Base-by-base conservation (phyloP, 2,888 invertebrate species). In the Diarsia mendica region DNA sequence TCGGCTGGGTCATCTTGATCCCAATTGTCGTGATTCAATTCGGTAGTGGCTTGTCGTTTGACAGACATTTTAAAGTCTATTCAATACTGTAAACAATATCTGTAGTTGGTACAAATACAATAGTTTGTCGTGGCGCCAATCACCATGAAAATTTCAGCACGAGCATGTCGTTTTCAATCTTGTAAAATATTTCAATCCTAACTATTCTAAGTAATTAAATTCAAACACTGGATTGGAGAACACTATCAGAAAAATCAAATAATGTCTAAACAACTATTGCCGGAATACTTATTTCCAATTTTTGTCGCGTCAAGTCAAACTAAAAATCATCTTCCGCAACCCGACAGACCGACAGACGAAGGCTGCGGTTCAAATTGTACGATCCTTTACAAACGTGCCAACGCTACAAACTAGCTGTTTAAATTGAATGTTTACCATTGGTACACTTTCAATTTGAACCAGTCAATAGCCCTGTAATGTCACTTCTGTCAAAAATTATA, bases 11-110 rank as follows among this genome's bases (percentile, higher is more conserved):
- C 98, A 73, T 98, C 98, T 78, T 97, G 95, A 91, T 98, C 97
- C 98, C 99, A 99, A 92, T 99, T 99, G 18, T 98, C 98, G 89
- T 98, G 98, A 93, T 98, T 98, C 83, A 99, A 93, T 75, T 98
- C 98, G 39, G 97, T 97, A 9, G 97, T 97, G 48, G 99, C 98
- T 86, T 96, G 94, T 82, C 99, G 97, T 95, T 99, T 99, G 69
- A 94, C 92, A 87, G 98, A 97, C 98, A 98, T 98, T 68, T 48
- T 77, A 18, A 67, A 39, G 5, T 68, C 2, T 73, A 11, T 70
- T 58, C 20, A 71, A 70, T 10, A 64, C 49, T 67, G 46, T 66
- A 53, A 13, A 68, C 48, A 69, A 73, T 69, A 67, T 49, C 15
- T 61, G 44, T 65, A 58, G 44, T 60, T 60, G 23, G 10, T 83